A percentile compares a stretch with the other conserved stretches of the same genome.
phyloP scores from a whole-genome alignment of 2,888 invertebrate genomes.

The Choristoneura rosaceana region DNA sequence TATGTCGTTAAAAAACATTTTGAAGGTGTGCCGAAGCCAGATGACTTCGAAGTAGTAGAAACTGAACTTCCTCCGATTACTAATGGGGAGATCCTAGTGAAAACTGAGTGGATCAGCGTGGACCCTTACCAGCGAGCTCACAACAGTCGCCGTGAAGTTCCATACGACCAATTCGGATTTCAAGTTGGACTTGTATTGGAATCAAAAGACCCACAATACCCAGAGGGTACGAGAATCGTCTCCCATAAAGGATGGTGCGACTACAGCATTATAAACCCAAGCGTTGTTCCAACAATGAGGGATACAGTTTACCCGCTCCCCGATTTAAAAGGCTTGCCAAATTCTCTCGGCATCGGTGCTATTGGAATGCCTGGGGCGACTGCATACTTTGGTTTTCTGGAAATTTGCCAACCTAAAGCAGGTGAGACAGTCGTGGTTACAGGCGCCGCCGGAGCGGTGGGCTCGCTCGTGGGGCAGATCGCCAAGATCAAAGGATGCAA shows the following conservation, averaged over 20 bases:
- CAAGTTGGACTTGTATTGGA: slow-evolving; percentile 81
- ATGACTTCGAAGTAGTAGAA: slow-evolving; percentile 85
- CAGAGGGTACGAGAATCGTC: slow-evolving; percentile 86
- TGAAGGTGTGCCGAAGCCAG: slow-evolving; percentile 82
- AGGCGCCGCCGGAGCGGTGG: slow-evolving; percentile 91
- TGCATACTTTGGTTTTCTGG: slow-evolving; percentile 89
- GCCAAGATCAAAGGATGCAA: slow-evolving; percentile 88
- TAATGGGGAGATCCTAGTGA: slow-evolving; percentile 76
- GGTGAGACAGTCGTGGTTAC: slow-evolving; percentile 90
- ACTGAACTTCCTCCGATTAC: slow-evolving; percentile 84
- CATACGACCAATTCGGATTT: slow-evolving; percentile 61
- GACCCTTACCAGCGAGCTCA: slow-evolving; percentile 59
- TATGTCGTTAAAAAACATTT: slow-evolving; percentile 85
- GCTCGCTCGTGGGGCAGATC: slow-evolving; percentile 90
- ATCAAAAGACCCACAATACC: slow-evolving; percentile 86
- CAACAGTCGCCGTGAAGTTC: slow-evolving; percentile 53
- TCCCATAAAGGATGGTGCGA: slow-evolving; percentile 88
- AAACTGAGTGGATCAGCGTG: slow-evolving; percentile 61
- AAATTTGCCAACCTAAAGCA: slow-evolving; percentile 88
- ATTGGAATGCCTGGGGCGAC: slow-evolving; percentile 90
- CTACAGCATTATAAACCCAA: slow-evolving; percentile 63
- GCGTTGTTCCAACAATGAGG: slow-evolving; percentile 41
- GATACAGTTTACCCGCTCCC: slow-evolving; percentile 72
- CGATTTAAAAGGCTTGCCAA: slow-evolving; percentile 77
- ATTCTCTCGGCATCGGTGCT: slow-evolving; percentile 85